A percentile compares a stretch with the other conserved stretches of the same genome.
Evolutionary conservation across 2,113 vertebrate genomes (phyloP).

Genomic region (Budorcas taxicolor): DNA sequence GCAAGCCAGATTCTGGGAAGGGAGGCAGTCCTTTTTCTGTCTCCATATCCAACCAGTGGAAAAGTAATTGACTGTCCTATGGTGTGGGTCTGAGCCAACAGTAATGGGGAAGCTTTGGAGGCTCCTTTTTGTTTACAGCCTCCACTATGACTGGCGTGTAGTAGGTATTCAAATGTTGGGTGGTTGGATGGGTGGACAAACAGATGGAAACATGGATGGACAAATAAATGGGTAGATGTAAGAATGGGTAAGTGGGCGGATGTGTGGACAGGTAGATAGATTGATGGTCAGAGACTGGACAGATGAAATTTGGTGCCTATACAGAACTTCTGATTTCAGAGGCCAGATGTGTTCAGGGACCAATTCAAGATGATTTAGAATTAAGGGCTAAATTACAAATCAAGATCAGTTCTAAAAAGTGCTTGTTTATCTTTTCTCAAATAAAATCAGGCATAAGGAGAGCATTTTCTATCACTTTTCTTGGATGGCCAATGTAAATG

Average conservation of each 20-base stretch:
- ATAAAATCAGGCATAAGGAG: neutral
- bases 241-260: fast-evolving
- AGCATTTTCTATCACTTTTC: neutral
- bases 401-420: neutral
- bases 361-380: neutral
- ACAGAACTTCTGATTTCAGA: neutral
- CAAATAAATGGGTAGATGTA: fast-evolving
- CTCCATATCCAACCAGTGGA: neutral
- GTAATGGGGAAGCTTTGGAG: neutral
- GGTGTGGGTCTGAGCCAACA: neutral
- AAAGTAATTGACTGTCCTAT: neutral
- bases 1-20: neutral
- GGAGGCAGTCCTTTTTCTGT: neutral
- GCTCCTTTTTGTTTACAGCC: neutral
- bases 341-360: neutral
- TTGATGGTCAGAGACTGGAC: neutral
- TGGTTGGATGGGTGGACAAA: neutral
- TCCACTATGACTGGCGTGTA: neutral
- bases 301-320: neutral
- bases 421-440: neutral
- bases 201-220: neutral
- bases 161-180: neutral
- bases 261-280: neutral
- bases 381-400: neutral
- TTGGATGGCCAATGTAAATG: neutral